Percentiles rank a stretch among this genome's conserved stretches.
Conservation (phyloP, 2,888 invertebrate species). For the Drosophila eohydei region DNA sequence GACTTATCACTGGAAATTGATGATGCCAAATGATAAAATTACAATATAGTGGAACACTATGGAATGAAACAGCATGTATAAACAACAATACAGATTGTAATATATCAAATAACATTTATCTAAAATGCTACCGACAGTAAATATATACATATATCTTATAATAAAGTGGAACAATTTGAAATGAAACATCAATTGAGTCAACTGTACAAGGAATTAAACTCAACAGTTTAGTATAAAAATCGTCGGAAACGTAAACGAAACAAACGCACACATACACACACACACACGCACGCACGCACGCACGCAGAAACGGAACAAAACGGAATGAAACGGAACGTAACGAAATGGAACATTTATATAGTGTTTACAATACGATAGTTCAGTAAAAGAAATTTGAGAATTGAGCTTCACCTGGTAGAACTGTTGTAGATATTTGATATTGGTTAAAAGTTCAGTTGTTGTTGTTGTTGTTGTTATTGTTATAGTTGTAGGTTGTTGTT, state of each 20-base stretch:
- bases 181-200: conserved; percentile 36
- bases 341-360: conserved; percentile 57
- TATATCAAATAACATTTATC: neutral
- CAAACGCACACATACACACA: conserved; percentile 28
- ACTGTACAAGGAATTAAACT: conserved; percentile 33
- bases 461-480: conserved; percentile 52
- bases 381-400: conserved; percentile 60
- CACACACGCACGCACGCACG: conserved; percentile 15
- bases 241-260: conserved; percentile 20
- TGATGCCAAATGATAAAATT: conserved; percentile 1
- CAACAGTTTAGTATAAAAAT: conserved; percentile 4
- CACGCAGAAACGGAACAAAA: conserved; percentile 26
- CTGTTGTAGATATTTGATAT: conserved; percentile 70
- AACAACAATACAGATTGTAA: neutral
- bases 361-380: conserved; percentile 60
- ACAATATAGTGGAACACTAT: conserved; percentile 10
- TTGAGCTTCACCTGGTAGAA: conserved; percentile 83
- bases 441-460: conserved; percentile 47
- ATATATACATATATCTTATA: conserved; percentile 11
- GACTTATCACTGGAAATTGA: neutral
- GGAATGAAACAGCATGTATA: conserved; percentile 1
- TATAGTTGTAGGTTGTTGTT: conserved; percentile 11
- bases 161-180: conserved; percentile 27
- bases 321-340: conserved; percentile 53
- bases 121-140: conserved; percentile 11